Conservation (phyloP, 2,113 vertebrate species). For the Micronycteris hirsuta region DNA sequence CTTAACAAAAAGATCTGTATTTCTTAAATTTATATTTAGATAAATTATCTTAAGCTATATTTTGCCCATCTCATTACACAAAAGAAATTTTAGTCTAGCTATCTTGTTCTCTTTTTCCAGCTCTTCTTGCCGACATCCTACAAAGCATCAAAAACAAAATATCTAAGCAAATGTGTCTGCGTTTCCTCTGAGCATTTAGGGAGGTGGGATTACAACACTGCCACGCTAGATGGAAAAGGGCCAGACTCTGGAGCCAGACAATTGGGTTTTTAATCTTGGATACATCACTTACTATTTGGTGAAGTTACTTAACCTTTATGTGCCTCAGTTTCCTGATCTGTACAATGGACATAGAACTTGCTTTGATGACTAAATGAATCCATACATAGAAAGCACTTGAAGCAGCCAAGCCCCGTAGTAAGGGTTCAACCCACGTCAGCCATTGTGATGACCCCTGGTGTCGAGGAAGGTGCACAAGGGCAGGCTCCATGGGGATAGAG, state of each 20-base stretch:
- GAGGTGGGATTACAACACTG: accelerated
- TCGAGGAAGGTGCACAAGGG: neutral
- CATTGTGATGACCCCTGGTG: neutral
- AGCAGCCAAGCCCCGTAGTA: too few species aligned
- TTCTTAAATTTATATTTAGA: neutral
- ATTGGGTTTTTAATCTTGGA: neutral
- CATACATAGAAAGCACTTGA: neutral
- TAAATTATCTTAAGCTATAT: neutral
- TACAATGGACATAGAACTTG: neutral
- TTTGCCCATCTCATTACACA: neutral
- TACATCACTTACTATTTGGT: neutral
- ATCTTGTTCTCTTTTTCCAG: neutral
- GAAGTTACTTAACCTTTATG: neutral
- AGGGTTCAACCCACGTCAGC: neutral
- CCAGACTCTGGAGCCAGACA: neutral
- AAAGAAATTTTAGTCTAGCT: neutral
- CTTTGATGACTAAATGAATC: neutral
- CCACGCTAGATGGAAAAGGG: neutral
- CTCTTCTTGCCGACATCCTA: neutral
- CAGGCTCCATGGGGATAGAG: neutral
- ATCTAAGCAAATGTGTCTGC: neutral
- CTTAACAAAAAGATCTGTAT: neutral
- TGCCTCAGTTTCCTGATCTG: neutral
- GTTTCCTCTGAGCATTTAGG: neutral
- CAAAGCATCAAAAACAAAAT: neutral